A percentile compares a stretch with the other conserved stretches of the same genome.
phyloP scores from a whole-genome alignment of 2,113 vertebrate genomes.

The Forbesichthys papilliferus region DNA sequence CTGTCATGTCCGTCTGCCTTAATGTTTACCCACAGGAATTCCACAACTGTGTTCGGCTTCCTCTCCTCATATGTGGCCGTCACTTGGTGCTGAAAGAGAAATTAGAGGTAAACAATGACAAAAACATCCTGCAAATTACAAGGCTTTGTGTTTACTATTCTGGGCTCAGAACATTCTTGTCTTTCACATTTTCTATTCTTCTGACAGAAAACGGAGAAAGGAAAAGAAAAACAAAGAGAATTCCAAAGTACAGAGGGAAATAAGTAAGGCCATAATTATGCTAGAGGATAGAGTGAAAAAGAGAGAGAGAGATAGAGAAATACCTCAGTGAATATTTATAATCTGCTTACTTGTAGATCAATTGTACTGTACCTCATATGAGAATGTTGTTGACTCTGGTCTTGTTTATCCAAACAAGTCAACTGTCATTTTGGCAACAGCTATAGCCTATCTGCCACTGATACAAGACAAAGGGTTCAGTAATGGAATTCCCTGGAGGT shows the following conservation, averaged over 20 bases:
- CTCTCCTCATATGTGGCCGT: slow-evolving; percentile 42
- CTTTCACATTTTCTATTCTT: slow-evolving; percentile 46
- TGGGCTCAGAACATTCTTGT: slow-evolving; percentile 64
- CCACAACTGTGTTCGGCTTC: slow-evolving; percentile 48
- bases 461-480: slow-evolving; percentile 21
- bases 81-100: slow-evolving; percentile 54
- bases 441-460: slow-evolving; percentile 36
- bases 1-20: slow-evolving; percentile 37
- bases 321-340: slow-evolving; percentile 12
- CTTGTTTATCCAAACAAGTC: slow-evolving; percentile 53
- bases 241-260: slow-evolving; percentile 67
- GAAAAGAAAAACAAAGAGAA: slow-evolving; percentile 54
- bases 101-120: slow-evolving; percentile 69
- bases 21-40: slow-evolving; percentile 51
- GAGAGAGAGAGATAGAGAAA: slow-evolving; percentile 14
- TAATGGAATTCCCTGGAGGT: slow-evolving; percentile 20
- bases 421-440: slow-evolving; percentile 51
- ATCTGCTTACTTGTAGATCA: slow-evolving; percentile 59
- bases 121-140: slow-evolving; percentile 80
- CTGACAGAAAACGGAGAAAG: slow-evolving; percentile 24
- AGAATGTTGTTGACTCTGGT: slow-evolving; percentile 36
- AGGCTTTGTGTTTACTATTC: slow-evolving; percentile 75
- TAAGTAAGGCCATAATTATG: slow-evolving; percentile 68
- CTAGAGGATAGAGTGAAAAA: slow-evolving; percentile 41
- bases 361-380: slow-evolving; percentile 30